Percentiles rank a stretch among this genome's conserved stretches.
Evolutionary conservation across 64 coral and sea anemone species (phyloP).

Genomic region (Stichodactyla mertensii): DNA sequence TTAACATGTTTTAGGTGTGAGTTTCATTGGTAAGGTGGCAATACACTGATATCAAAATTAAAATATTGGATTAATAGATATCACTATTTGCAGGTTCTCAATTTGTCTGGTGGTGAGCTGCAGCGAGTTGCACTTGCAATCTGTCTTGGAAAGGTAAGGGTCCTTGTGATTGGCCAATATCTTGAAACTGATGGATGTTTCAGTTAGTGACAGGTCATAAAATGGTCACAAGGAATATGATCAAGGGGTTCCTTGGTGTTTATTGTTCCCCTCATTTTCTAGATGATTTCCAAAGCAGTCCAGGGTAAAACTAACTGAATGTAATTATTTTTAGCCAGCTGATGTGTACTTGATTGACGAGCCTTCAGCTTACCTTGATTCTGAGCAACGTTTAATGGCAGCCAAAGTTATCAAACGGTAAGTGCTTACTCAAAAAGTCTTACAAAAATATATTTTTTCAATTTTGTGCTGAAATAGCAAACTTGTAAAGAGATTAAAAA

Average conservation of each 20-base stretch:
- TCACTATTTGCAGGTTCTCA: conserved; percentile 65
- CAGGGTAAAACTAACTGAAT: too few species aligned
- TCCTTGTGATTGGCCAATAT: neutral
- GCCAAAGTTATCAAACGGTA: conserved; percentile 97
- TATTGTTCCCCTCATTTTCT: too few species aligned
- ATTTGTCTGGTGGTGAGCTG: conserved; percentile 97
- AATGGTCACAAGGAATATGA: too few species aligned
- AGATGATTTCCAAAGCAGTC: too few species aligned
- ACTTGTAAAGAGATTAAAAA: neutral
- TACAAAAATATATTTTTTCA: too few species aligned
- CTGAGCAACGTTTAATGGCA: conserved; percentile 95
- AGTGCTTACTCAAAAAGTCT: neutral
- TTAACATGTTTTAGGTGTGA: too few species aligned
- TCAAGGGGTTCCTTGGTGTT: too few species aligned
- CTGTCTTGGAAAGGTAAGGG: conserved; percentile 88
- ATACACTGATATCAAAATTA: too few species aligned
- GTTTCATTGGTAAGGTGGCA: too few species aligned
- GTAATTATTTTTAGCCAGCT: conserved; percentile 61
- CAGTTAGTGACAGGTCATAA: too few species aligned
- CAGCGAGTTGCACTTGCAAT: conserved; percentile 96
- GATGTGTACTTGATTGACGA: conserved; percentile 95
- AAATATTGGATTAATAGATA: neutral
- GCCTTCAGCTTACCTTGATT: conserved; percentile 93
- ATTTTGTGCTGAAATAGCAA: neutral
- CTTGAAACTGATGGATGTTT: too few species aligned